Evolutionary conservation across 2,888 invertebrate genomes (phyloP), one percentile per base, ranked within the genome.

Genomic region (Stenodema calcarata): DNA sequence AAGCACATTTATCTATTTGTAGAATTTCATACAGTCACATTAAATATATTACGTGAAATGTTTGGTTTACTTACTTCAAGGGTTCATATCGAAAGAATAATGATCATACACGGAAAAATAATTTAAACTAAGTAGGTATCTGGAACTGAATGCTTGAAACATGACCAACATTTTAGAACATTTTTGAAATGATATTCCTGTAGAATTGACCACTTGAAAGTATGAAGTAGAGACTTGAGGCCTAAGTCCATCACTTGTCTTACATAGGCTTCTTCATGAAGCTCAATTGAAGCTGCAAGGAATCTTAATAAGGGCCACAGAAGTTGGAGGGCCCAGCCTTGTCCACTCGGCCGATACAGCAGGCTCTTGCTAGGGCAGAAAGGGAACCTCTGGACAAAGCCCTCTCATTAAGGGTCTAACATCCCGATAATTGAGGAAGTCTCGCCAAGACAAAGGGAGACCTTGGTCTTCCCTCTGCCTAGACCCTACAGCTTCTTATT

Each of bases 361-460:
- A 78, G 82, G 82, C 82, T 82, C 82, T 69, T 82, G 84, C 84
- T 84, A 69, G 84, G 70, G 84, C 47, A 44, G 47, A 44, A 84
- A 84, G 35, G 84, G 75, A 75, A 42, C 16, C 44, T 11, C n/a
- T 82, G 44, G 75, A 84, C 84, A 84, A 84, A 84, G 84, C 30
- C 84, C 84, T 84, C 84, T 84, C 84, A 84, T 84, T 84, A 84
- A 82, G 41, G 80, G 73, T 73, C 84, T 84, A 84, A 84, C 84
- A 73, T 84, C 27, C 84, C 44, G 44, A 75, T 84, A 84, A 84
- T 84, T 84, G 84, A 84, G 84, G 84, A 73, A 84, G 84, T 73
- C 84, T 75, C 78, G 73, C 12, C 84, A 75, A 84, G 30, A 84
- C 84, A 84, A 84, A 84, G 84, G 70, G 69, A 62, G 82, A 62